Base-by-base conservation (phyloP, 2,888 invertebrate genomes). In the Nomada fucata region DNA sequence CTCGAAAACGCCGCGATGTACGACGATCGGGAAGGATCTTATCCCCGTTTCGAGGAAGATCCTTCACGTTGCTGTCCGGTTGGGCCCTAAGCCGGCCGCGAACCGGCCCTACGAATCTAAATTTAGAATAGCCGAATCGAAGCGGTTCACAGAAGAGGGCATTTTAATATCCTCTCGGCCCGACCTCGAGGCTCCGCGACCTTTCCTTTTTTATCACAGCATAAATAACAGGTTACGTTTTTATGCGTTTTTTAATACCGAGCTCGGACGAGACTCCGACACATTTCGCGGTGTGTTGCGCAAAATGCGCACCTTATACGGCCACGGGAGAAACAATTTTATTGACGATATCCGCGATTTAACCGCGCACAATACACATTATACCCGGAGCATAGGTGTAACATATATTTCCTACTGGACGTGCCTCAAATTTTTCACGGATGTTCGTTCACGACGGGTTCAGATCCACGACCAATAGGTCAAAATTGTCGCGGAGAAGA, bases 191-290 rank as follows among this genome's bases (percentile, higher is more conserved):
- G n/a, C 57, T 67, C 75, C 82, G 74, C 61, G 23, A 20, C 20
- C 55, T 23, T 57, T 73, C 20, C 20, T 82, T 86, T 88, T 76
- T 87, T 47, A 79, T 55, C 52, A 59, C 61, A 23, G 59, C 82
- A 86, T 89, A 86, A 88, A 88, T 90, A 90, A 90, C 90, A 83
- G 86, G 89, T 89, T 89, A 83, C 85, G 63, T 81, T 89, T 86
- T 90, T 88, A 86, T 78, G 76, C 55, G 52, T 82, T 86, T 89
- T 89, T 89, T 88, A 86, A 85, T 76, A 60, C 77, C 75, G 47
- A 13, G 42, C 79, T 63, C 70, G 73, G 53, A 71, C 67, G 79
- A 69, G 50, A 47, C 73, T 44, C 69, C 64, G 52, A 65, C 73
- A 29, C 81, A 53, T 81, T 75, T 60, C 68, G 67, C 55, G 68